These are phyloP conservation scores for Macrochelys suwanniensis DNA, from an alignment of 2,797 vertebrate genomes.

Conservation along the genomic window DNA sequence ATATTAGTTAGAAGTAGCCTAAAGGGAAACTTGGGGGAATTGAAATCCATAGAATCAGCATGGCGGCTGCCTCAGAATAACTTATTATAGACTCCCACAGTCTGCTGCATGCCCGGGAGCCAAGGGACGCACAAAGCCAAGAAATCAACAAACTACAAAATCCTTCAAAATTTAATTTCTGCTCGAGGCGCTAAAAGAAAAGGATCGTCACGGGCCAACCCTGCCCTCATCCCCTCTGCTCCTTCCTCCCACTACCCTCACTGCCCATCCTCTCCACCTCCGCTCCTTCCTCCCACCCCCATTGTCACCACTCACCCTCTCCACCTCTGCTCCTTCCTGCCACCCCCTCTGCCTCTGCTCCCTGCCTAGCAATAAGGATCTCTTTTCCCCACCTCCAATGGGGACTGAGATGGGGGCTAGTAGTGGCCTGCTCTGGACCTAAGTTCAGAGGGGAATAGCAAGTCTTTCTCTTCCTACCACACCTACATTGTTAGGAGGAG, in stretches of 20 bases:
- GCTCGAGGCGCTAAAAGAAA: neutral
- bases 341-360: accelerated
- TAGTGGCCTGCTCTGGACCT: neutral
- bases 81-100: neutral
- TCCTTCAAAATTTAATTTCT: neutral
- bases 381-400: neutral
- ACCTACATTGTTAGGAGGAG: neutral
- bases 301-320: no score
- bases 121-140: conserved; percentile 55
- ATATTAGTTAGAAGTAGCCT: conserved; percentile 72
- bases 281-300: neutral
- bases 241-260: accelerated
- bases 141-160: conserved; percentile 28
- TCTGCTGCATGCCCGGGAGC: conserved; percentile 40
- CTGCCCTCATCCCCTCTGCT: neutral
- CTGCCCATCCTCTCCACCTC: neutral
- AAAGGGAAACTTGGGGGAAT: conserved; percentile 69
- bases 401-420: neutral
- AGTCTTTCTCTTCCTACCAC: neutral
- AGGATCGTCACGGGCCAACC: neutral
- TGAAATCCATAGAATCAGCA: conserved; percentile 58
- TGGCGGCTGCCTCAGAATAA: conserved; percentile 64
- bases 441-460: neutral
- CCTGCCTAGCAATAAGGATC: neutral
- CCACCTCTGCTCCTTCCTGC: neutral